Conservation (phyloP, 2,888 invertebrate genomes). For the Pristionchus mayeri region DNA sequence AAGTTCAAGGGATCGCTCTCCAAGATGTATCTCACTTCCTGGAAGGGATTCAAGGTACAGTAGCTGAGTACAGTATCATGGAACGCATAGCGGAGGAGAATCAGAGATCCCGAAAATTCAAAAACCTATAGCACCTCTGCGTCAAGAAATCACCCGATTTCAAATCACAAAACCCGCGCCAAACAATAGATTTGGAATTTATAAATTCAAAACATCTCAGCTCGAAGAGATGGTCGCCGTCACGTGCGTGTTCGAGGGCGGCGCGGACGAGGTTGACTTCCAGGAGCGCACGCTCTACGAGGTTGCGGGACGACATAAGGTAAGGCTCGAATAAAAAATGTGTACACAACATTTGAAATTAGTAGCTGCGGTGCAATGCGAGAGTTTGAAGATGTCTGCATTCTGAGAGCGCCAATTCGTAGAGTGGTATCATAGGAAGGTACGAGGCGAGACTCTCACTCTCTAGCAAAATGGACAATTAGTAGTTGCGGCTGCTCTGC, state of each 20-base stretch:
- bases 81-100: neutral
- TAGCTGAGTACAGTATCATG: neutral
- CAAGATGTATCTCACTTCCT: conserved; percentile 88
- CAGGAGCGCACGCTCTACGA: conserved; percentile 87
- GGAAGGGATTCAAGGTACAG: conserved; percentile 87
- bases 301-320: conserved; percentile 82
- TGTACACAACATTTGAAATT: neutral
- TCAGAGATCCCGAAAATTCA: no score
- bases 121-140: neutral
- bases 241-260: conserved; percentile 91
- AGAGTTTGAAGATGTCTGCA: no score
- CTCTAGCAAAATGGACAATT: neutral
- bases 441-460: neutral
- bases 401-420: no score
- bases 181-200: no score
- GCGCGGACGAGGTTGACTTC: conserved; percentile 82
- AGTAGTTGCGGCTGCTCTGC: no score
- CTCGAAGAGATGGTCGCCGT: conserved; percentile 88
- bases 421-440: no score
- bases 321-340: no score
- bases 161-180: no score
- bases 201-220: conserved; percentile 48
- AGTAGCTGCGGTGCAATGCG: no score
- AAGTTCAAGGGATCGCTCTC: conserved; percentile 87
- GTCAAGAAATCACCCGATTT: neutral